A percentile compares a stretch with the other conserved stretches of the same genome.
These are phyloP conservation scores for Girardia tigrina DNA, from an alignment of 2,888 invertebrate genomes.

Conservation along the genomic window DNA sequence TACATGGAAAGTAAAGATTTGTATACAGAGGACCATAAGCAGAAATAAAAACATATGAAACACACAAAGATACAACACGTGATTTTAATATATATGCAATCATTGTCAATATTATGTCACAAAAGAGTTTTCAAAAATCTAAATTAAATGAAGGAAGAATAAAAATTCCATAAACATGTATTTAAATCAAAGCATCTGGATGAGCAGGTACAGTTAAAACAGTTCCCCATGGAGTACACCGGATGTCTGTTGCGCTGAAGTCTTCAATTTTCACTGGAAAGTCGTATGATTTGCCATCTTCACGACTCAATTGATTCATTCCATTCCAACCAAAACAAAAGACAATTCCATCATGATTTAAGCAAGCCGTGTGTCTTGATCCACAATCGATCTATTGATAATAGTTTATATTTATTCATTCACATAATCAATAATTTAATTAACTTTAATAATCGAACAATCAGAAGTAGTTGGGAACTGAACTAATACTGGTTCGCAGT, in stretches of 20 bases:
- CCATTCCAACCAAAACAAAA: slow-evolving; percentile 69
- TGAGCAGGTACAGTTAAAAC: not conserved
- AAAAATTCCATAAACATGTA: too few relatives aligned
- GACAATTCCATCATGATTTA: slow-evolving; percentile 57
- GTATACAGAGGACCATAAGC: too few relatives aligned
- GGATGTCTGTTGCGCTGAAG: not conserved
- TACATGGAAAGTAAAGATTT: too few relatives aligned
- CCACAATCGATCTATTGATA: slow-evolving; percentile 59
- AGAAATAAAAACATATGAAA: too few relatives aligned
- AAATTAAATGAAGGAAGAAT: too few relatives aligned
- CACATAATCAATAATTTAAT: slow-evolving; percentile 38
- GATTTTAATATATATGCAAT: too few relatives aligned
- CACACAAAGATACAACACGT: too few relatives aligned
- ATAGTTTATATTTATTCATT: slow-evolving; percentile 35
- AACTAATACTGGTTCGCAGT: slow-evolving; percentile 25
- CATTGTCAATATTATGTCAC: too few relatives aligned
- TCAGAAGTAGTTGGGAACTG: slow-evolving; percentile 29
- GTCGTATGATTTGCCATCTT: slow-evolving; percentile 38
- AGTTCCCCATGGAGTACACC: not conserved
- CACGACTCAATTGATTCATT: slow-evolving; percentile 63
- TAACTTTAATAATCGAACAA: not conserved
- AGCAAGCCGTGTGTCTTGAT: slow-evolving; percentile 58
- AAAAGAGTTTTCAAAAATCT: too few relatives aligned
- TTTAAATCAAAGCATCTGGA: too few relatives aligned
- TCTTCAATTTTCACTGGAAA: not conserved